These are phyloP conservation scores for Protobothrops flavoviridis DNA, from an alignment of 2,113 vertebrate species.

Conservation along the genomic window DNA sequence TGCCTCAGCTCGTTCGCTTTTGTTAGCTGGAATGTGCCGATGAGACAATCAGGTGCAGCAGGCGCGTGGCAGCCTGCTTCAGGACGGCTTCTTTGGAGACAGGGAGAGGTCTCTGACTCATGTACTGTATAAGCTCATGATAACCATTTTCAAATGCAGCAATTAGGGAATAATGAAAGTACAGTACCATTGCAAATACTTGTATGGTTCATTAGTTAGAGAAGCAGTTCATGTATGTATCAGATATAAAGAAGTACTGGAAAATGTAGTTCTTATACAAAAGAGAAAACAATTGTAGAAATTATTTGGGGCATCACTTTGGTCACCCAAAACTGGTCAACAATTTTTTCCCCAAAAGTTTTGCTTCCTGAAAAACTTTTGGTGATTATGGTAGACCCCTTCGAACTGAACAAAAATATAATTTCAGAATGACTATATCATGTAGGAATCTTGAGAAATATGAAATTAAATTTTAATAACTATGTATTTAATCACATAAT, in stretches of 20 bases:
- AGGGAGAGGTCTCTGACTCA: slow-evolving; percentile 74
- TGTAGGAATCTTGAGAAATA: not conserved
- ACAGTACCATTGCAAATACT: slow-evolving; percentile 26
- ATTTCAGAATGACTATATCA: not conserved
- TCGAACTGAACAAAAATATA: not conserved
- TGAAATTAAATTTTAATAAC: not conserved
- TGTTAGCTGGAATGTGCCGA: slow-evolving; percentile 87
- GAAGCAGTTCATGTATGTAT: not conserved
- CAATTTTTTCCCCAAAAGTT: not conserved
- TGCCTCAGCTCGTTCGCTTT: slow-evolving; percentile 81
- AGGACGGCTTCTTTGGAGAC: slow-evolving; percentile 73
- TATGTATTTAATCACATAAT: not conserved
- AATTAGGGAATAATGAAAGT: slow-evolving; percentile 69
- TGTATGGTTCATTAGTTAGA: slow-evolving; percentile 53
- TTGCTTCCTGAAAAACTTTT: not conserved
- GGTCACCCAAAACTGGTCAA: not conserved
- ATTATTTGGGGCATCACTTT: not conserved
- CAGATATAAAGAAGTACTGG: not conserved
- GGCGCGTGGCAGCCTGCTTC: slow-evolving; percentile 92
- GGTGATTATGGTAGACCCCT: not conserved
- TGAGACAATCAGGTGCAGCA: slow-evolving; percentile 95
- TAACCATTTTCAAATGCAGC: slow-evolving; percentile 68
- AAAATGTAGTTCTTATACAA: not conserved
- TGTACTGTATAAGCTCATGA: slow-evolving; percentile 70
- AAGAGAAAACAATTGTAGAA: not conserved